Conservation (phyloP, 2,113 vertebrate species). For the Scortum barcoo region DNA sequence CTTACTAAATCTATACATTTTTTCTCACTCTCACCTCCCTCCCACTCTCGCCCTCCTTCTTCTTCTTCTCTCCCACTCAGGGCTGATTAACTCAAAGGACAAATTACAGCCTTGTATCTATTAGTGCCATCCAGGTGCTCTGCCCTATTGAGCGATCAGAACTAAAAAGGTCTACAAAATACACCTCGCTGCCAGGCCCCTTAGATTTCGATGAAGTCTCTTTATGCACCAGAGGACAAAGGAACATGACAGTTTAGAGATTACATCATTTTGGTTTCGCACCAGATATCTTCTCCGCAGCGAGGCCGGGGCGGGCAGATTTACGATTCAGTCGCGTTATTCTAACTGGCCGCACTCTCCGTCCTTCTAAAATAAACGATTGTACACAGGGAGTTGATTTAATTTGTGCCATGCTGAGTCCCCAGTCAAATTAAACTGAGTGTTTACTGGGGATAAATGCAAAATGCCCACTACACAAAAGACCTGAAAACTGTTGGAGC, state of each 20-base stretch:
- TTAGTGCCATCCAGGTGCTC: slow-evolving; percentile 72
- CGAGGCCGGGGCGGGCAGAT: slow-evolving; percentile 49
- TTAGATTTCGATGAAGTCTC: slow-evolving; percentile 52
- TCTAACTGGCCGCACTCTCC: slow-evolving; percentile 51
- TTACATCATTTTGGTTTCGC: slow-evolving; percentile 58
- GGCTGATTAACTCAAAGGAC: slow-evolving; percentile 73
- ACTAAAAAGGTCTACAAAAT: slow-evolving; percentile 60
- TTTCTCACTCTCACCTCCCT: background rate
- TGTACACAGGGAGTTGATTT: slow-evolving; percentile 67
- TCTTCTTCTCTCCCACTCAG: slow-evolving; percentile 36
- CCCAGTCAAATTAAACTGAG: slow-evolving; percentile 76
- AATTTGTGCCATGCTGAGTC: slow-evolving; percentile 68
- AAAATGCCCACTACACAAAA: slow-evolving; percentile 59
- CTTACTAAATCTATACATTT: slow-evolving; percentile 43
- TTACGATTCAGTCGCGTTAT: slow-evolving; percentile 53
- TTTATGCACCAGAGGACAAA: slow-evolving; percentile 56
- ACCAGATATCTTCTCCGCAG: slow-evolving; percentile 60
- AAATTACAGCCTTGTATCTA: slow-evolving; percentile 73
- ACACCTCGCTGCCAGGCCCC: slow-evolving; percentile 18
- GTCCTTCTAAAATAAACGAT: slow-evolving; percentile 72
- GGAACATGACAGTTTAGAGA: slow-evolving; percentile 52
- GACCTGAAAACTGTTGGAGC: slow-evolving; percentile 42
- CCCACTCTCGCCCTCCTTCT: background rate
- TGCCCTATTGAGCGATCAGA: slow-evolving; percentile 66
- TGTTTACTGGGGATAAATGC: slow-evolving; percentile 69